Conservation (phyloP, 1,140 invertebrate species). For the Eupeodes corollae region DNA sequence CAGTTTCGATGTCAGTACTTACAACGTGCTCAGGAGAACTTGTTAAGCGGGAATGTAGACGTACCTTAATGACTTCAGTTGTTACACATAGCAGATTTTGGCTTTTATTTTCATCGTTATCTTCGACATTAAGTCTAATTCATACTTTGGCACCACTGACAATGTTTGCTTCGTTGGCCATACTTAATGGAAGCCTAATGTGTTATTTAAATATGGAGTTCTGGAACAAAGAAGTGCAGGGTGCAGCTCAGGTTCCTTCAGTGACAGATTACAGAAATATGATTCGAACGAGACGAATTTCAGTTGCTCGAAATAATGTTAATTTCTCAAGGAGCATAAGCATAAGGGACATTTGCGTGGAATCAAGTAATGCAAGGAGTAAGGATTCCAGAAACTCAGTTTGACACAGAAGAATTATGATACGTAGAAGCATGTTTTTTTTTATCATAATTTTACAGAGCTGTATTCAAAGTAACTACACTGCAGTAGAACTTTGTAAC, state of each 20-base stretch:
- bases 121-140: constrained; percentile 21
- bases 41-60: constrained; percentile 23
- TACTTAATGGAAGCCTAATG: constrained; percentile 21
- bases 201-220: constrained; percentile 25
- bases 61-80: constrained; percentile 22
- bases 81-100: constrained; percentile 24
- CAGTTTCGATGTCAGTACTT: constrained; percentile 25
- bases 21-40: constrained; percentile 31
- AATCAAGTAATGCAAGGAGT: too few species aligned
- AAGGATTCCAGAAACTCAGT: too few species aligned
- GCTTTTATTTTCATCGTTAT: constrained; percentile 19
- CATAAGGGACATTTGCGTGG: too few species aligned
- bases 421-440: too few species aligned
- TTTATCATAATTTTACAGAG: too few species aligned
- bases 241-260: constrained; percentile 21
- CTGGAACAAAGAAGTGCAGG: constrained; percentile 25
- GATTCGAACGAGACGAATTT: constrained; percentile 16
- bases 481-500: too few species aligned
- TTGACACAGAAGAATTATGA: too few species aligned
- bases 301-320: neutral
- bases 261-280: constrained; percentile 26
- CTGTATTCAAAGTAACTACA: too few species aligned
- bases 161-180: constrained; percentile 20
- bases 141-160: constrained; percentile 26
- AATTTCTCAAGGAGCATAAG: too few species aligned